phyloP scores from a whole-genome alignment of 1,140 invertebrate genomes.

The Physella acuta region DNA sequence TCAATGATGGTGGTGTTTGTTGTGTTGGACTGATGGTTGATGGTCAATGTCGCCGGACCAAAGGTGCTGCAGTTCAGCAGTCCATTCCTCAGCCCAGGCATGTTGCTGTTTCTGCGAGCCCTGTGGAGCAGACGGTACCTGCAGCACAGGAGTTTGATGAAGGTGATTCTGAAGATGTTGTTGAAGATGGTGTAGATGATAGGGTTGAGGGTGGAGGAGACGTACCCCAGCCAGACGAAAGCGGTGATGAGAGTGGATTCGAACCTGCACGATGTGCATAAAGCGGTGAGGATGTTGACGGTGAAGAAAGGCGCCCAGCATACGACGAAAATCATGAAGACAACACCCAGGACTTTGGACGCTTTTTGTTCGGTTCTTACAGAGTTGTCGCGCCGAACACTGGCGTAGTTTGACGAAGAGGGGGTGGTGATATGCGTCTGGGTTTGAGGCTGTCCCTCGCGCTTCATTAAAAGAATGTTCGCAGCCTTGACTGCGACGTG shows the following conservation, averaged over 20 bases:
- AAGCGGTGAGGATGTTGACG: slow-evolving; percentile 52
- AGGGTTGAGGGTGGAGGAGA: slow-evolving; percentile 59
- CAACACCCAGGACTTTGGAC: slow-evolving; percentile 66
- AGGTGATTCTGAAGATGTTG: slow-evolving; percentile 57
- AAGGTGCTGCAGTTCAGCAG: slow-evolving; percentile 12
- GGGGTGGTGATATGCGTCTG: slow-evolving; percentile 1
- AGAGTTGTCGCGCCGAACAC: slow-evolving; percentile 32
- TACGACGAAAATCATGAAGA: slow-evolving; percentile 58
- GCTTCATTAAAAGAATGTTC: slow-evolving; percentile 46
- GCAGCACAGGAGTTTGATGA: slow-evolving; percentile 54
- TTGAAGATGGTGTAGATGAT: slow-evolving; percentile 63
- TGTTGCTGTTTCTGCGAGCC: slow-evolving; percentile 24
- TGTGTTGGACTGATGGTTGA: not conserved
- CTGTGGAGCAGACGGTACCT: slow-evolving; percentile 42
- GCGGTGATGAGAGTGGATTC: slow-evolving; percentile 44
- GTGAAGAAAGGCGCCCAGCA: slow-evolving; percentile 61
- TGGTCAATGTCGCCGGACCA: not conserved
- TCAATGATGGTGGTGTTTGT: not conserved
- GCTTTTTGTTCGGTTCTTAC: slow-evolving; percentile 86
- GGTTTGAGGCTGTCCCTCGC: slow-evolving; percentile 25
- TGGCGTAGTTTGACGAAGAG: slow-evolving; percentile 15
- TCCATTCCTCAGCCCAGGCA: slow-evolving; percentile 17
- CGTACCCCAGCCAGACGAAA: slow-evolving; percentile 60
- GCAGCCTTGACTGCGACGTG: slow-evolving; percentile 50
- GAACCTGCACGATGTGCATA: slow-evolving; percentile 63